Base-by-base conservation (phyloP, 1,140 invertebrate genomes). In the Tribolium castaneum region DNA sequence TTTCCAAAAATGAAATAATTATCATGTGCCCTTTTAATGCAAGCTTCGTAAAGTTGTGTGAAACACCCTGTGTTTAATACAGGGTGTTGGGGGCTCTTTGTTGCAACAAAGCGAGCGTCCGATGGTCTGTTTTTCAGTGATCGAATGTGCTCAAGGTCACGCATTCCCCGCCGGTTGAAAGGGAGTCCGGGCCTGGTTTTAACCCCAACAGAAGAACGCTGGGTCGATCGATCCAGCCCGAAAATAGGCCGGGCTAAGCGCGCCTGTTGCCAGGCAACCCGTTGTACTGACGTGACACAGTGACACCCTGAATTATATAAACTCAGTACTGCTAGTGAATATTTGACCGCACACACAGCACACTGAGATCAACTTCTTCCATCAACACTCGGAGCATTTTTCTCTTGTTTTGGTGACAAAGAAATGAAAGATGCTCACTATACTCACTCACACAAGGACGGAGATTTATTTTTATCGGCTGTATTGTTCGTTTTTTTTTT, bases 181-280 rank as follows among this genome's bases (percentile, higher is more conserved):
- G 72, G 72, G 52, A 75, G 72, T 81, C 77, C 78, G 62, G 51
- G 72, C 39, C 80, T 79, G 79, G 19, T 59, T 80, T 83, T 81
- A 80, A 80, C 82, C 80, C 82, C 76, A 82, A 79, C 80, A 80
- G 80, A 80, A 80, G 39, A 39, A 77, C 78, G 78, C 75, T 72
- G 70, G 78, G 77, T 19, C 71, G 84, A 86, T 86, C 85, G 82
- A 86, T 86, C 84, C 59, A 85, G 85, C 84, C 84, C 79, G 80
- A 84, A 86, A 86, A 86, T 86, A 86, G 85, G 85, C 83, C 84
- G 84, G 85, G 85, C 82, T 79, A 83, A 85, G 78, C 80, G 78
- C 81, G 80, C 82, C 83, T 83, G 84, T 86, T 84, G 83, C 84
- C 76, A 83, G 81, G 85, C 84, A 83, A 85, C 84, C 76, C 80